Evolutionary conservation across 2,888 invertebrate species (phyloP).

Genomic region (Bombyx huttoni): DNA sequence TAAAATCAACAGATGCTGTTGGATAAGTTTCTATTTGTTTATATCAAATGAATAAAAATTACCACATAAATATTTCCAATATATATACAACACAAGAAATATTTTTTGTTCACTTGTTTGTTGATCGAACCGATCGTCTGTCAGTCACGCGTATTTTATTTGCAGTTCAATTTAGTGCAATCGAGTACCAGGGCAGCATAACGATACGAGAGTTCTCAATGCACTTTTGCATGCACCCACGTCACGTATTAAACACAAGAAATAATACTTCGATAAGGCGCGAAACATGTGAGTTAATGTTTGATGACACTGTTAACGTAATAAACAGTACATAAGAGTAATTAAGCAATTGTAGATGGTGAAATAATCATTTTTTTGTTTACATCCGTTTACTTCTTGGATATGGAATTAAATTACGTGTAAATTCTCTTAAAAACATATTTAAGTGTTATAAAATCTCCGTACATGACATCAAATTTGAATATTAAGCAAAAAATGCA

Average conservation of each 20-base stretch:
- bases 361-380: slow-evolving; percentile 41
- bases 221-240: slow-evolving; percentile 22
- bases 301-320: background rate
- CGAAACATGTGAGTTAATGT: background rate
- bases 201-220: slow-evolving; percentile 23
- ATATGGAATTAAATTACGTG: too few species aligned
- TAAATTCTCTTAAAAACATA: too few species aligned
- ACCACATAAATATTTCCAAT: too few species aligned
- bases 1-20: too few species aligned
- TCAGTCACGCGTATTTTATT: slow-evolving; percentile 4
- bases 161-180: slow-evolving; percentile 53
- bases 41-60: too few species aligned
- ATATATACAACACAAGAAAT: too few species aligned
- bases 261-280: slow-evolving; percentile 1
- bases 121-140: too few species aligned
- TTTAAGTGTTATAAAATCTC: too few species aligned
- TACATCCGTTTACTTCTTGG: slow-evolving; percentile 27
- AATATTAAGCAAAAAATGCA: too few species aligned
- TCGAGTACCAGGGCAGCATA: slow-evolving; percentile 45
- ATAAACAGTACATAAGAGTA: background rate
- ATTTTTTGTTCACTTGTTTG: too few species aligned
- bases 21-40: too few species aligned
- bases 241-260: slow-evolving; percentile 1
- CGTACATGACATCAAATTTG: too few species aligned
- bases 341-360: slow-evolving; percentile 7